phyloP scores from a whole-genome alignment of 2,888 invertebrate genomes.

The Helobdella robusta region DNA sequence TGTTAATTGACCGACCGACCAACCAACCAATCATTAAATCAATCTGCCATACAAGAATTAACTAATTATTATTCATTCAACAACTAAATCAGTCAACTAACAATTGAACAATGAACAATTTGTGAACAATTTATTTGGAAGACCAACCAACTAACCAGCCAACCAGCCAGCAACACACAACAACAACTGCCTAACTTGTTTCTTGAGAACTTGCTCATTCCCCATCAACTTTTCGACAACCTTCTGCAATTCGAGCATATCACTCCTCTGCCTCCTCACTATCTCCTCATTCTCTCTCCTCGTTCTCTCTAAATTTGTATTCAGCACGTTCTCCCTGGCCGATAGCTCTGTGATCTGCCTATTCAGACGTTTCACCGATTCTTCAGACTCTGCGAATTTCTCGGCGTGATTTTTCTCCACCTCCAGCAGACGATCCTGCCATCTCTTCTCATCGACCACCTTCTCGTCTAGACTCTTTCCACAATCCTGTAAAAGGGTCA shows the following conservation, averaged over 20 bases:
- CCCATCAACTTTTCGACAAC: conserved; percentile 9
- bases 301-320: conserved; percentile 14
- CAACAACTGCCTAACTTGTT: conserved; percentile 13
- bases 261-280: conserved; percentile 2
- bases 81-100: too few relatives aligned
- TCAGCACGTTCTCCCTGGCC: conserved; percentile 11
- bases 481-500: neutral
- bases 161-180: too few relatives aligned
- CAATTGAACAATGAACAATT: too few relatives aligned
- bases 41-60: too few relatives aligned
- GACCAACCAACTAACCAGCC: too few relatives aligned
- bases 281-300: conserved; percentile 15
- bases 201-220: conserved; percentile 13
- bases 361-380: conserved; percentile 14
- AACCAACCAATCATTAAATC: too few relatives aligned
- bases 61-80: too few relatives aligned
- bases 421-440: conserved; percentile 7
- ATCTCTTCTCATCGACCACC: conserved; percentile 10
- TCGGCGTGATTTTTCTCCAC: neutral
- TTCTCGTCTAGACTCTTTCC: conserved; percentile 5
- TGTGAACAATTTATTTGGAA: too few relatives aligned
- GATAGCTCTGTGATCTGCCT: conserved; percentile 20
- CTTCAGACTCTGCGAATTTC: neutral
- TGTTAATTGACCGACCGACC: neutral
- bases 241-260: conserved; percentile 18